A percentile compares a stretch with the other conserved stretches of the same genome.
These are phyloP conservation scores for Archips crataeganus DNA, from an alignment of 2,888 invertebrate genomes.

Conservation along the genomic window DNA sequence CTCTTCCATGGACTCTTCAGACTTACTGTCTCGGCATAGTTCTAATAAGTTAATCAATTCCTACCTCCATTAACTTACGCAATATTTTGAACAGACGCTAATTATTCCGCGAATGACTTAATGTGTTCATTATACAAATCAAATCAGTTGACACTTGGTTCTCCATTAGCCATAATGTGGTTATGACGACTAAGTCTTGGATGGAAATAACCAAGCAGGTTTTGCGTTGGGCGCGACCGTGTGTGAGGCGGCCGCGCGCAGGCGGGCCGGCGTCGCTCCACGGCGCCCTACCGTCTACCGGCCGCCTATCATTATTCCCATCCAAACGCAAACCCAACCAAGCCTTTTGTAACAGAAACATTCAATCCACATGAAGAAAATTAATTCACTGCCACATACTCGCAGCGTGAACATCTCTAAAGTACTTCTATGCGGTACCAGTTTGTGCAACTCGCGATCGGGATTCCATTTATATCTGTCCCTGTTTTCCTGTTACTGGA, in stretches of 20 bases:
- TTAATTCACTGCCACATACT: constrained; percentile 6
- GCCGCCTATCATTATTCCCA: constrained; percentile 73
- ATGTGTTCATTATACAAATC: constrained; percentile 31
- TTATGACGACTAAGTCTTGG: not conserved
- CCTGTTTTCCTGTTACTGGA: constrained; percentile 70
- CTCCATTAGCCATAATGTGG: not conserved
- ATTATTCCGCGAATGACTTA: constrained; percentile 24
- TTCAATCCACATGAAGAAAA: constrained; percentile 31
- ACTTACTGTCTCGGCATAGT: not conserved
- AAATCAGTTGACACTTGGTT: not conserved
- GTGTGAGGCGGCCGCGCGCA: constrained; percentile 59
- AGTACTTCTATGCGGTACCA: constrained; percentile 27
- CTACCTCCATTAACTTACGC: constrained; percentile 10
- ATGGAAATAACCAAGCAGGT: constrained; percentile 19
- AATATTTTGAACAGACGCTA: constrained; percentile 15
- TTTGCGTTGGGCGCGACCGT: constrained; percentile 47
- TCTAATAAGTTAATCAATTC: not conserved
- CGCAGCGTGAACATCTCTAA: not conserved
- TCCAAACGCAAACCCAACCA: constrained; percentile 57
- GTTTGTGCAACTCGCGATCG: constrained; percentile 53
- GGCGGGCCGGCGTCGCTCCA: constrained; percentile 72
- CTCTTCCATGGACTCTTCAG: too few relatives aligned
- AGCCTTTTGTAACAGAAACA: constrained; percentile 49
- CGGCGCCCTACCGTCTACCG: constrained; percentile 83
- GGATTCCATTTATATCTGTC: constrained; percentile 72